Evolutionary conservation across 1,140 invertebrate species (phyloP).

Genomic region (Spodoptera frugiperda): DNA sequence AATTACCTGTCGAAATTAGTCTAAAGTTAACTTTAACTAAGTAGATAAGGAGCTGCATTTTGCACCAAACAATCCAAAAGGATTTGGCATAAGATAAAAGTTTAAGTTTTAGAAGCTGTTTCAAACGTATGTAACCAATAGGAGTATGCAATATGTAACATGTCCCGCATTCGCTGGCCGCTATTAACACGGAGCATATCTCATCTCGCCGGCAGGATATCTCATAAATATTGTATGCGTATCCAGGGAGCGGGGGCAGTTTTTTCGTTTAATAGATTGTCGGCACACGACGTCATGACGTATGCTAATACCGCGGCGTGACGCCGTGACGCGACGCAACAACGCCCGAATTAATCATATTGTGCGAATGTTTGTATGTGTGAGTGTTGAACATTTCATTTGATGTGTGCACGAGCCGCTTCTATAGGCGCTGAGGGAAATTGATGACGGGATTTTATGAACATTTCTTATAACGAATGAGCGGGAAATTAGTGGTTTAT

Average conservation of each 20-base stretch:
- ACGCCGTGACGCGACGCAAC: background rate
- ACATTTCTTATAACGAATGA: slow-evolving; percentile 2
- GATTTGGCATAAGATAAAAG: too few species aligned
- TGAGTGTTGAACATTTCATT: slow-evolving; percentile 56
- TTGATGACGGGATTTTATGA: background rate
- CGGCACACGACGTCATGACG: slow-evolving; percentile 60
- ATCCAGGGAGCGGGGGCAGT: slow-evolving; percentile 55
- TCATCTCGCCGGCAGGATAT: slow-evolving; percentile 46
- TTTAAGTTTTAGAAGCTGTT: too few species aligned
- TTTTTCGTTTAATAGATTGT: slow-evolving; percentile 74
- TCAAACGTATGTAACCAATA: too few species aligned
- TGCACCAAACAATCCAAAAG: too few species aligned
- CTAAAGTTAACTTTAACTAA: too few species aligned
- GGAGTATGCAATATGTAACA: too few species aligned
- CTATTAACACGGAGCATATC: slow-evolving; percentile 40
- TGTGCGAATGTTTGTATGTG: slow-evolving; percentile 15
- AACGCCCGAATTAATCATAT: slow-evolving; percentile 32
- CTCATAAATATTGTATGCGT: slow-evolving; percentile 77
- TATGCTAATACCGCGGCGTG: slow-evolving; percentile 29
- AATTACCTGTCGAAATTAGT: too few species aligned
- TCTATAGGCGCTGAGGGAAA: background rate
- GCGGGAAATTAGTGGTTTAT: too few species aligned
- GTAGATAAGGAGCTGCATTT: too few species aligned
- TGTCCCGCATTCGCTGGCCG: background rate
- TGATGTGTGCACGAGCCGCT: background rate